Base-by-base conservation (phyloP, 2,888 invertebrate genomes). In the Troglohyphantes excavatus region DNA sequence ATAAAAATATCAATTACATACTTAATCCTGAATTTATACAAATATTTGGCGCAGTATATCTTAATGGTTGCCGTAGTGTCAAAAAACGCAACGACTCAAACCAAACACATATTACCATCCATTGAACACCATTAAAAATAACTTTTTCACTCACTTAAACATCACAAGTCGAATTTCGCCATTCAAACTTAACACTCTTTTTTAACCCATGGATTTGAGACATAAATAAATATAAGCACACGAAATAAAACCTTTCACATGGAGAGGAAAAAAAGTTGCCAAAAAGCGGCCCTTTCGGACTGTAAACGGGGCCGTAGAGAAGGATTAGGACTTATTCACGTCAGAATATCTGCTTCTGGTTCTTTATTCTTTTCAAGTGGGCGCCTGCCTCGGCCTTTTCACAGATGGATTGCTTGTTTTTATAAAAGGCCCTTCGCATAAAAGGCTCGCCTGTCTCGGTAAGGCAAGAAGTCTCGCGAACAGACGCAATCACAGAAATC, bases 321-420 rank as follows among this genome's bases (percentile, higher is more conserved):
- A 78, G 39, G 33, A 78, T 70, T 27, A 72, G 76, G 68, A 33
- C 68, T 59, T 67, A 85, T 85, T 85, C 76, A 85, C 39, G 85
- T 85, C 85, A 76, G 76, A 85, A 85, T 85, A 85, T 76, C 85
- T 70, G 76, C 67, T 75, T 83, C 26, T 70, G 67, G 7, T 17
- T 33, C 21, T 46, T 67, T 68, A 27, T 61, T 82, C 39, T 21
- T 53, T 29, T 39, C 9, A 67, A 29, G 33, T 43, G 67, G 67
- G 75, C 29, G 53, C 68, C 43, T 43, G 6, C 7, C 67, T 29
- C 21, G 27, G 29, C 85, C 75, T 85, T 85, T 85, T 85, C 85
- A 85, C 85, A 85, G 85, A 76, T 85, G 85, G 75, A 85, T 85
- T 85, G 85, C 85, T 85, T 85, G 85, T 85, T 85, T 85, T 85